These are phyloP conservation scores for Thecophora atra DNA, from an alignment of 2,888 invertebrate species.

Conservation along the genomic window DNA sequence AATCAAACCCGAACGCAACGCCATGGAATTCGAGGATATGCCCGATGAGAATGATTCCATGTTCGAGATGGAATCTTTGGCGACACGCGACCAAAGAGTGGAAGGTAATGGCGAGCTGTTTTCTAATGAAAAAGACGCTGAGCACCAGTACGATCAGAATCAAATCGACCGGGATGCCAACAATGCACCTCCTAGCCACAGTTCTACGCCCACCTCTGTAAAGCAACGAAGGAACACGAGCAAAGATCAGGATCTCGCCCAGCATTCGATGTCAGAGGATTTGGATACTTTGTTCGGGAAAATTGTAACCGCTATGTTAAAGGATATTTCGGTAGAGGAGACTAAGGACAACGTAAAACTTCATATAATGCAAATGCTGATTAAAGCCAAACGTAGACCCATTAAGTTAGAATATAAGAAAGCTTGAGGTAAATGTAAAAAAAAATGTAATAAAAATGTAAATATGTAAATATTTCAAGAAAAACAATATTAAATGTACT, in stretches of 20 bases:
- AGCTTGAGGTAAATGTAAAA: no score
- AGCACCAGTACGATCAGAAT: not conserved
- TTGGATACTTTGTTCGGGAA: conserved; percentile 32
- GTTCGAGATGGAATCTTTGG: not conserved
- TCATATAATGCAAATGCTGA: conserved; percentile 33
- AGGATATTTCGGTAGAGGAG: conserved; percentile 28
- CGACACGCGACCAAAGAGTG: not conserved
- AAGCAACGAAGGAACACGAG: not conserved
- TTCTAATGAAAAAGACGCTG: not conserved
- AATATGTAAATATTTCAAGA: not conserved
- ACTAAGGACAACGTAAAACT: conserved; percentile 34
- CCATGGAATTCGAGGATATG: conserved; percentile 18
- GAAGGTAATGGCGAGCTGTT: not conserved
- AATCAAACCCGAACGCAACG: conserved; percentile 19
- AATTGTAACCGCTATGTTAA: conserved; percentile 34
- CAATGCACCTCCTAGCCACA: not conserved
- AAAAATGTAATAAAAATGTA: not conserved
- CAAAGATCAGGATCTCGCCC: not conserved
- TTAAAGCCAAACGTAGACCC: conserved; percentile 25
- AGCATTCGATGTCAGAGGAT: conserved; percentile 3
- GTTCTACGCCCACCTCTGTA: not conserved
- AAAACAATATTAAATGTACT: not conserved
- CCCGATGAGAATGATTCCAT: not conserved
- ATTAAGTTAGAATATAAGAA: not conserved
- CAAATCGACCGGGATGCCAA: not conserved